phyloP scores from a whole-genome alignment of 2,113 vertebrate genomes.

The Ploceus nigricollis region DNA sequence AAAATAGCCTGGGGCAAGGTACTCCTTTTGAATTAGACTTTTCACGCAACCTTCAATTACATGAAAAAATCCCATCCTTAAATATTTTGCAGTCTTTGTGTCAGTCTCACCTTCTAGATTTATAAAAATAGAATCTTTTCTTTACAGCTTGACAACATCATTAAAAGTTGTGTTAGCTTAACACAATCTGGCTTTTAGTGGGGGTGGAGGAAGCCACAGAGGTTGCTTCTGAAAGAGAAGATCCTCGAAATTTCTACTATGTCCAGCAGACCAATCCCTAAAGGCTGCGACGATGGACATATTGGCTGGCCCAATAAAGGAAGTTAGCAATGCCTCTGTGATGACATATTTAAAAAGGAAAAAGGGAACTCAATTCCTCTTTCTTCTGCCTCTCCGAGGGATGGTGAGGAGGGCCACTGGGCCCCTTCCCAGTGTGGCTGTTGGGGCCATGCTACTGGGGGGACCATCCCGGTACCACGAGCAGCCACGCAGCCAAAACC shows the following conservation, averaged over 20 bases:
- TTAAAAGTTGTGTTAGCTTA: neutral
- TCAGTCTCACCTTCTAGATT: neutral
- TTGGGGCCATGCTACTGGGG: no score
- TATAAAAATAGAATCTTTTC: neutral
- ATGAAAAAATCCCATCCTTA: neutral
- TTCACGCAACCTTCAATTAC: constrained; percentile 22
- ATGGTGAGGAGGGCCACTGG: no score
- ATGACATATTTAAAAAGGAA: neutral
- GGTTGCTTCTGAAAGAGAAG: neutral
- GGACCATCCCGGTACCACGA: accelerated
- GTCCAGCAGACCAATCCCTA: neutral
- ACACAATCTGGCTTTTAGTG: neutral
- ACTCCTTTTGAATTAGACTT: neutral
- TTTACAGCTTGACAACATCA: neutral
- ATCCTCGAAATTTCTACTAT: neutral
- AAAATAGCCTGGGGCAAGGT: neutral
- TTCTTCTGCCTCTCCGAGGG: neutral
- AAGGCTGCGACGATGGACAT: neutral
- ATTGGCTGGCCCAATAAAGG: neutral
- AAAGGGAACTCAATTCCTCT: neutral
- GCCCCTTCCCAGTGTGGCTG: accelerated
- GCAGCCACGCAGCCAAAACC: neutral
- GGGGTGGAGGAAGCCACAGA: neutral
- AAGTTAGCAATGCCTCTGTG: neutral
- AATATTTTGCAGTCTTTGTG: neutral